Conservation (phyloP, 2,888 invertebrate species). For the Disparrhopalites patrizii region DNA sequence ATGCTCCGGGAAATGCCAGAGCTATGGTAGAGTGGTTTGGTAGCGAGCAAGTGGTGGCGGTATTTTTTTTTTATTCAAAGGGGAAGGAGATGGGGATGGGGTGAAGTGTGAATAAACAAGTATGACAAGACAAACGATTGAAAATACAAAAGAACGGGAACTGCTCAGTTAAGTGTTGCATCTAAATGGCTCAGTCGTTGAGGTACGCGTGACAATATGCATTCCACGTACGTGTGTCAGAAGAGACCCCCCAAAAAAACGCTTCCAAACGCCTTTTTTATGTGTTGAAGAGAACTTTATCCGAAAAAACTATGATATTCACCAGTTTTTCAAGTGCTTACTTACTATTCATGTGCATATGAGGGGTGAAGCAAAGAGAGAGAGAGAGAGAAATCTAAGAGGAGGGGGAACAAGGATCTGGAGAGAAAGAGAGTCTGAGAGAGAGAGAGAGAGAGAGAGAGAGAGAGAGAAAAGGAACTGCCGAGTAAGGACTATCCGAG, state of each 20-base stretch:
- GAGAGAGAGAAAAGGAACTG: conserved; percentile 31
- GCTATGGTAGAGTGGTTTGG: neutral
- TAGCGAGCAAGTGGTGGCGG: neutral
- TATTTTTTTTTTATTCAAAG: no score
- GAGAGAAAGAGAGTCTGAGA: neutral
- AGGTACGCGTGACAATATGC: no score
- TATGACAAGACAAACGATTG: neutral
- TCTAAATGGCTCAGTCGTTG: conserved; percentile 2
- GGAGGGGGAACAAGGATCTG: neutral
- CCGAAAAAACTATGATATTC: no score
- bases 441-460: neutral
- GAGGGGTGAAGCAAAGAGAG: neutral
- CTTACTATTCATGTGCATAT: neutral
- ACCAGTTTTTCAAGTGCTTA: no score
- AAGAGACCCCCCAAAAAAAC: no score
- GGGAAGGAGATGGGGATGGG: neutral
- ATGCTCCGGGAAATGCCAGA: neutral
- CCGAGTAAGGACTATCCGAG: conserved; percentile 36
- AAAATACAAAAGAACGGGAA: neutral
- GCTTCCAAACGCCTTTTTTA: no score
- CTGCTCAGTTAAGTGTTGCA: neutral
- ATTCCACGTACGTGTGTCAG: no score
- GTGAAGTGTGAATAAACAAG: neutral
- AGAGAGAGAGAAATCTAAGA: neutral
- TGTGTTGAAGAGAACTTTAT: no score